These are phyloP conservation scores for Semotilus atromaculatus DNA, from an alignment of 2,797 vertebrate genomes.

Conservation along the genomic window DNA sequence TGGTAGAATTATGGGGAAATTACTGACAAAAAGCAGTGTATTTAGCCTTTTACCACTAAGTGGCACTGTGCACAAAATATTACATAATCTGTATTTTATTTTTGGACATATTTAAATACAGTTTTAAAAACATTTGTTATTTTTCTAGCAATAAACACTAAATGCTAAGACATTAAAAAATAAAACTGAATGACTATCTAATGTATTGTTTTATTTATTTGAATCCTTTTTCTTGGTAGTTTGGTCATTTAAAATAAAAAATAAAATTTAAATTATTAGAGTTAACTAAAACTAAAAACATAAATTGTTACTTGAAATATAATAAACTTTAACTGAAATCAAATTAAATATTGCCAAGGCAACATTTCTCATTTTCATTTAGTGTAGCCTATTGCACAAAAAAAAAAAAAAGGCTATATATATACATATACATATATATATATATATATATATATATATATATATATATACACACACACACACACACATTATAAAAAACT, in stretches of 20 bases:
- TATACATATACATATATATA: too few relatives aligned
- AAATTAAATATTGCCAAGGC: too few relatives aligned
- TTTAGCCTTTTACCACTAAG: slow-evolving; percentile 20
- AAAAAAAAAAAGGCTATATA: neutral
- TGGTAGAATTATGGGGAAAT: neutral
- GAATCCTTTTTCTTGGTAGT: neutral
- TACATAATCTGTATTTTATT: neutral
- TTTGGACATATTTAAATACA: neutral
- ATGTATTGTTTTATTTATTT: neutral
- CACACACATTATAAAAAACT: neutral
- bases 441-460: too few relatives aligned
- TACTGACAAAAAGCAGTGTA: neutral
- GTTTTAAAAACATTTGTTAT: neutral
- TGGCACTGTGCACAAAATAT: slow-evolving; percentile 1
- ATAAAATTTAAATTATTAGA: neutral
- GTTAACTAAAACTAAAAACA: neutral
- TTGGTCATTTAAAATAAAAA: neutral
- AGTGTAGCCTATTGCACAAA: neutral
- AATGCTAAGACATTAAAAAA: neutral
- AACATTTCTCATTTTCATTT: neutral
- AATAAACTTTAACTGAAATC: neutral
- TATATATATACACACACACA: too few relatives aligned
- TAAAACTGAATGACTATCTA: neutral
- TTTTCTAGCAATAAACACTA: neutral
- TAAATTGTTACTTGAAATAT: neutral